Percentiles rank a stretch among this genome's conserved stretches.
Conservation (phyloP, 2,888 invertebrate genomes). For the Chymomyza procnemis region DNA sequence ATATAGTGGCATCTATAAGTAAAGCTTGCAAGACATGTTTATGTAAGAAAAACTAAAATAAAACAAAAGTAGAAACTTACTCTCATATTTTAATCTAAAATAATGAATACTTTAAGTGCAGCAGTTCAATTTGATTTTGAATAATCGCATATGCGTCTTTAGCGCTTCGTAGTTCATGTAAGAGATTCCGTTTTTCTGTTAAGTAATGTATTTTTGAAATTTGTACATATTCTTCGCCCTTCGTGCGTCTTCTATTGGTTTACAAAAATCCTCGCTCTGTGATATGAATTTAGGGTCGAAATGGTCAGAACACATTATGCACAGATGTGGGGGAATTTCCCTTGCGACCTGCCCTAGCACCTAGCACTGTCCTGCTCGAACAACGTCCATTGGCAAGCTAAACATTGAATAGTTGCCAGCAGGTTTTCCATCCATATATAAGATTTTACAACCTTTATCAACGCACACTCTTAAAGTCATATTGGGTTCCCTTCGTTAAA, state of each 20-base stretch:
- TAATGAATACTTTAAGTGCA: conserved; percentile 6
- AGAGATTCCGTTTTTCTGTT: conserved; percentile 61
- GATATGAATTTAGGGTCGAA: conserved; percentile 68
- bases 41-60: no score
- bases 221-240: conserved; percentile 76
- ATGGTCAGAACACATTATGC: conserved; percentile 72
- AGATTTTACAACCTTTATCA: conserved; percentile 61
- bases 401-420: conserved; percentile 57
- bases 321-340: conserved; percentile 32
- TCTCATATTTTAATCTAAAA: no score
- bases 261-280: no score
- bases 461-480: conserved; percentile 54
- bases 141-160: conserved; percentile 54
- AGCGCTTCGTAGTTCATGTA: conserved; percentile 54
- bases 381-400: conserved; percentile 67
- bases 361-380: conserved; percentile 63
- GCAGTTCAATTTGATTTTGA: conserved; percentile 34
- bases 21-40: no score
- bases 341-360: conserved; percentile 53
- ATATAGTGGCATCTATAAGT: no score
- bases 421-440: conserved; percentile 21
- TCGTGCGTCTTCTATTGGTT: conserved; percentile 22
- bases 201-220: conserved; percentile 74
- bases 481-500: no score
- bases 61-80: no score